Conservation (phyloP, 1,140 invertebrate species). For the Latrodectus geometricus region DNA sequence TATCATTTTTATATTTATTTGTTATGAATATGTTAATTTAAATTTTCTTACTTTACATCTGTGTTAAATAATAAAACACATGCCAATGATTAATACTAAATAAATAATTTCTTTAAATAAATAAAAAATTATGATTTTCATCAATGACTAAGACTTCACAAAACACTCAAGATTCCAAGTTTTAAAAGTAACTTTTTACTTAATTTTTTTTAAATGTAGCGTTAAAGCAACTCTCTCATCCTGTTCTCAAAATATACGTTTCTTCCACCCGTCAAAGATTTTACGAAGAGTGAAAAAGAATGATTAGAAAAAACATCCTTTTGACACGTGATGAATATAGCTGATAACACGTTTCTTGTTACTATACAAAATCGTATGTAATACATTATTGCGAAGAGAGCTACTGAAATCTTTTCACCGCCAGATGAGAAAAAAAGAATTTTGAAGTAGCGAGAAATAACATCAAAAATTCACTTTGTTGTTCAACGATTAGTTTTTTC, state of each 20-base stretch:
- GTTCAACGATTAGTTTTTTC: too few species aligned
- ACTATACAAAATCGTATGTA: neutral
- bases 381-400: constrained; percentile 8
- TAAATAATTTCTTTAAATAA: too few species aligned
- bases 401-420: constrained; percentile 46
- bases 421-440: constrained; percentile 1
- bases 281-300: constrained; percentile 4
- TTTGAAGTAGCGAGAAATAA: constrained; percentile 3
- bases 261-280: constrained; percentile 8
- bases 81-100: too few species aligned
- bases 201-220: neutral
- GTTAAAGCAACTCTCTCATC: neutral
- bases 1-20: too few species aligned
- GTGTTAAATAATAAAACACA: too few species aligned
- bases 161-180: neutral
- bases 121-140: too few species aligned
- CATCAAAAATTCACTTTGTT: too few species aligned
- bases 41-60: too few species aligned
- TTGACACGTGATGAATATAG: constrained; percentile 45
- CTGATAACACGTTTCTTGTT: constrained; percentile 48
- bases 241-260: constrained; percentile 40
- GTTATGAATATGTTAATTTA: too few species aligned
- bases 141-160: too few species aligned
- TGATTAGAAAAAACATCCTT: constrained; percentile 8
- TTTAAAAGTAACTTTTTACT: neutral